These are phyloP conservation scores for Eueides isabella DNA, from an alignment of 1,140 invertebrate species.

Conservation along the genomic window DNA sequence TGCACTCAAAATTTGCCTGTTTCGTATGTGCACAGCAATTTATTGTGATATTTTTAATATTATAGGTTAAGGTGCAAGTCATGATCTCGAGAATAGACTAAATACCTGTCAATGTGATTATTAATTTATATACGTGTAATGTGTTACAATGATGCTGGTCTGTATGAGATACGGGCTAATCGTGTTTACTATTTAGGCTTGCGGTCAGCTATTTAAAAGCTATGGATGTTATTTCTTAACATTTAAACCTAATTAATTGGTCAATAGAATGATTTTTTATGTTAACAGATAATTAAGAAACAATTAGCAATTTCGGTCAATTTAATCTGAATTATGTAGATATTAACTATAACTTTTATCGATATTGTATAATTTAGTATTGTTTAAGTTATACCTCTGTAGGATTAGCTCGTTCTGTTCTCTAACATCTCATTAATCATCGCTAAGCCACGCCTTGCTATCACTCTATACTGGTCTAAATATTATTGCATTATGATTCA, in stretches of 20 bases:
- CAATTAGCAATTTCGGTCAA: constrained; percentile 73
- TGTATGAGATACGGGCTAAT: constrained; percentile 63
- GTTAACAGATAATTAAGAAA: constrained; percentile 55
- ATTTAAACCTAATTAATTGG: background rate
- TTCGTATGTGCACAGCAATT: constrained; percentile 82
- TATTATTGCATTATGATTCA: constrained; percentile 17
- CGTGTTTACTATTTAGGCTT: constrained; percentile 34
- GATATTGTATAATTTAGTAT: constrained; percentile 13
- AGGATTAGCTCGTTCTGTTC: constrained; percentile 26
- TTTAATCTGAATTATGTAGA: constrained; percentile 45
- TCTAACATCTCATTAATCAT: constrained; percentile 18
- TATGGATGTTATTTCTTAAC: constrained; percentile 20
- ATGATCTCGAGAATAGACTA: constrained; percentile 74
- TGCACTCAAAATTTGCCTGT: constrained; percentile 82
- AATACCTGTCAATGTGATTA: constrained; percentile 72
- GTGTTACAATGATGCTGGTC: constrained; percentile 51
- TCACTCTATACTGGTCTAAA: constrained; percentile 18
- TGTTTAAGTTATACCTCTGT: constrained; percentile 17
- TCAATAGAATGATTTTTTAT: background rate
- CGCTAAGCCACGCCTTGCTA: constrained; percentile 13
- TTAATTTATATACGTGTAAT: constrained; percentile 65
- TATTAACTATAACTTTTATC: constrained; percentile 32
- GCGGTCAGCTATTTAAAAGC: constrained; percentile 35
- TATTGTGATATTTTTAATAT: constrained; percentile 82
- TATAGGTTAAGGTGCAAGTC: constrained; percentile 78